Conservation (phyloP, 2,797 vertebrate species). For the Phrynocephalus forsythii region DNA sequence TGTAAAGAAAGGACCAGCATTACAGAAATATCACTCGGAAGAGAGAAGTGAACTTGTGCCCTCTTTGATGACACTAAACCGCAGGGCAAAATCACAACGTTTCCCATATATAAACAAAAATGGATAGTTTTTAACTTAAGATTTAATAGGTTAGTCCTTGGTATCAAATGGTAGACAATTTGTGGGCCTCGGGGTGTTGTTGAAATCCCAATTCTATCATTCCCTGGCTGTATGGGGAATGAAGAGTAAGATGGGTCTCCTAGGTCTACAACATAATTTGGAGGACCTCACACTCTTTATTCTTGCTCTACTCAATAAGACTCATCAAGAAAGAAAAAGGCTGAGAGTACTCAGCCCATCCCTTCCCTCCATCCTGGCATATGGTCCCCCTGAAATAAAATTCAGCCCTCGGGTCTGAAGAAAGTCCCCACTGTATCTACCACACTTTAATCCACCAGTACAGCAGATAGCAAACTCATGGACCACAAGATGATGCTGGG, state of each 20-base stretch:
- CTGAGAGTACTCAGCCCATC: too few relatives aligned
- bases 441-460: too few relatives aligned
- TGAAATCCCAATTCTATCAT: background rate
- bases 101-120: too few relatives aligned
- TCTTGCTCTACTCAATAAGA: background rate
- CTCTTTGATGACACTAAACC: background rate
- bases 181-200: background rate
- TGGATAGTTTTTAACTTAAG: too few relatives aligned
- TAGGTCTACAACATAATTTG: background rate
- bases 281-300: background rate
- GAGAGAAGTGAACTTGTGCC: background rate
- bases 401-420: too few relatives aligned
- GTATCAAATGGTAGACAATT: background rate
- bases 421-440: too few relatives aligned
- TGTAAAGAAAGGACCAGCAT: conserved; percentile 9
- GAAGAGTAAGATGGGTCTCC: background rate
- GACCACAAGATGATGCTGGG: too few relatives aligned
- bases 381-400: too few relatives aligned
- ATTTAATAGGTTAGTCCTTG: background rate
- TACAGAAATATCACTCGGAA: background rate
- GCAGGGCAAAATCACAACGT: background rate
- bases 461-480: too few relatives aligned
- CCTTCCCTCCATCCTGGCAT: too few relatives aligned
- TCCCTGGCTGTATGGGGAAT: background rate
- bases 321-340: too few relatives aligned